Evolutionary conservation across 2,797 vertebrate species (phyloP).

Genomic region (Novumbra hubbsi): DNA sequence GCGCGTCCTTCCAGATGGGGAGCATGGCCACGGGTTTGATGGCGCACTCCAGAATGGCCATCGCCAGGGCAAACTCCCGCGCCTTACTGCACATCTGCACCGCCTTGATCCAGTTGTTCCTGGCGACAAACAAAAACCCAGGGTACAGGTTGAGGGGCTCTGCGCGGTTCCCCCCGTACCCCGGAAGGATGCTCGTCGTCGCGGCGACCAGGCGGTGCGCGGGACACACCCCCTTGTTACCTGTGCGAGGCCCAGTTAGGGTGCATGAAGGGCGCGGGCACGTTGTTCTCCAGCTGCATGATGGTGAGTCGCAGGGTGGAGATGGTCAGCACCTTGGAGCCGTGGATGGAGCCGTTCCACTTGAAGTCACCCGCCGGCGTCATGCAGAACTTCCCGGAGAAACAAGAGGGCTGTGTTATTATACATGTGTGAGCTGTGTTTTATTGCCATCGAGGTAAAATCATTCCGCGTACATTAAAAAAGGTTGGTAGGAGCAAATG

Average conservation of each 20-base stretch:
- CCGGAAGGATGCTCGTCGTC: not conserved
- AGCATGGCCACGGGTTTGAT: constrained; percentile 98
- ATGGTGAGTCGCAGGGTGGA: constrained; percentile 96
- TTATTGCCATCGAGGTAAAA: too few relatives aligned
- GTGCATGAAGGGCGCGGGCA: constrained; percentile 95
- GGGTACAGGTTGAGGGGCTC: not conserved
- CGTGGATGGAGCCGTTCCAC: constrained; percentile 96
- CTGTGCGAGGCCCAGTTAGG: constrained; percentile 99
- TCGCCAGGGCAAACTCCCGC: constrained; percentile 94
- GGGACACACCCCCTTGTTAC: constrained; percentile 62
- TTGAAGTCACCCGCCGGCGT: constrained; percentile 96
- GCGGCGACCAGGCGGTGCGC: too few relatives aligned
- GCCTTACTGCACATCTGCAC: constrained; percentile 99
- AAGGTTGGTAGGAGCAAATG: not conserved
- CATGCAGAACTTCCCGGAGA: constrained; percentile 80
- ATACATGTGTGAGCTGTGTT: too few relatives aligned
- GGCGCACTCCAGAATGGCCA: constrained; percentile 97
- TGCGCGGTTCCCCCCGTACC: not conserved
- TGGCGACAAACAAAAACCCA: constrained; percentile 44
- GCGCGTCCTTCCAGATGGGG: constrained; percentile 93
- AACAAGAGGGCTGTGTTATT: not conserved
- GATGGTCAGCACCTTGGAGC: constrained; percentile 91
- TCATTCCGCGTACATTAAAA: not conserved
- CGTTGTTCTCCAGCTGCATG: constrained; percentile 96
- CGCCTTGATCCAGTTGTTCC: constrained; percentile 98